Percentiles rank a stretch among this genome's conserved stretches.
Evolutionary conservation across 2,797 vertebrate genomes (phyloP).

Genomic region (Nannoperca australis): DNA sequence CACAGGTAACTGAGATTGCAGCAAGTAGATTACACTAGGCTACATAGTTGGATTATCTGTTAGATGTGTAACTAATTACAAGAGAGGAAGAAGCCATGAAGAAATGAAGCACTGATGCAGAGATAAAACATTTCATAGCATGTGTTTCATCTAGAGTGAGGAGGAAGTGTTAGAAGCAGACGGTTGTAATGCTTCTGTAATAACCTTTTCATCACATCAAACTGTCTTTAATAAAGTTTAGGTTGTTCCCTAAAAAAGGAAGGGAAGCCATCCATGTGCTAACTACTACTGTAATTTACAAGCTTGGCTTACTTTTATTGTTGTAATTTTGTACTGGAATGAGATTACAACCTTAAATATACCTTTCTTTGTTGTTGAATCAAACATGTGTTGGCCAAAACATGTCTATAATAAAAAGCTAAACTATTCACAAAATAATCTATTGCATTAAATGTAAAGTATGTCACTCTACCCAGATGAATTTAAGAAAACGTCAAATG

Average conservation of each 20-base stretch:
- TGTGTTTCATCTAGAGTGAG: slow-evolving; percentile 1
- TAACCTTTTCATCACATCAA: slow-evolving; percentile 5
- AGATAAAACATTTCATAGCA: background rate
- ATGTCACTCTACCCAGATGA: background rate
- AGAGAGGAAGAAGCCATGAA: background rate
- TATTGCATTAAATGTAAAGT: background rate
- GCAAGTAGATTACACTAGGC: background rate
- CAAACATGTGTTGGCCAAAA: background rate
- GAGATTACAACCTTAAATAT: background rate
- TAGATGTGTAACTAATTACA: background rate
- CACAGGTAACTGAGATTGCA: background rate
- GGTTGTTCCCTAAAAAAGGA: slow-evolving; percentile 1
- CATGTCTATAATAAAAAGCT: background rate
- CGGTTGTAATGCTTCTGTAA: slow-evolving; percentile 1
- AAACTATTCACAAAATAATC: background rate
- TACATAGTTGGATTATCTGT: background rate
- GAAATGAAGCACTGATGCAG: background rate
- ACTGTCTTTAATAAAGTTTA: background rate
- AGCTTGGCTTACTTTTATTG: background rate
- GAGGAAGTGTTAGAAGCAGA: background rate
- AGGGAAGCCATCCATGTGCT: background rate
- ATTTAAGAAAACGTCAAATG: background rate
- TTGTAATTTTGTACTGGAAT: background rate
- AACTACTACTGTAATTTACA: background rate
- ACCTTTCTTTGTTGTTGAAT: background rate